A percentile compares a stretch with the other conserved stretches of the same genome.
Evolutionary conservation across 2,113 vertebrate genomes (phyloP).

Genomic region (Nematolebias whitei): DNA sequence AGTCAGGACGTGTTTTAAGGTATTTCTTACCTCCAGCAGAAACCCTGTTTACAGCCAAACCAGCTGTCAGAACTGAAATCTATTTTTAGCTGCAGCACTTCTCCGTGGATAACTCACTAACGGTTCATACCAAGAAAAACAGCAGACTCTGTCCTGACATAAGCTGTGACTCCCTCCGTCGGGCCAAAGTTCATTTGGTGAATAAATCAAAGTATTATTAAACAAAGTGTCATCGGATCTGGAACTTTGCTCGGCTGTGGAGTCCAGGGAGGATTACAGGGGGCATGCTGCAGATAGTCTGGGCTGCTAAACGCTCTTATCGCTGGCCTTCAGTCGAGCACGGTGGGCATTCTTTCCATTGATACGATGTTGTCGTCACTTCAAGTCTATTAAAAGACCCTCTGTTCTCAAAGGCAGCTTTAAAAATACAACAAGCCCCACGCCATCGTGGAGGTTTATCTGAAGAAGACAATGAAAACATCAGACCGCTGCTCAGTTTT

Average conservation of each 20-base stretch:
- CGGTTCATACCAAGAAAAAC: neutral
- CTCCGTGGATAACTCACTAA: neutral
- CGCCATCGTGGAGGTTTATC: neutral
- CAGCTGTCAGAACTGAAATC: neutral
- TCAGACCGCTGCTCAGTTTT: neutral
- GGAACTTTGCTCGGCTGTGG: neutral
- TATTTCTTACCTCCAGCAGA: neutral
- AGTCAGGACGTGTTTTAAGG: neutral
- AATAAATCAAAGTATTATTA: constrained; percentile 4
- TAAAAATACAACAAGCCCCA: neutral
- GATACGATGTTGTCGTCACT: constrained; percentile 30
- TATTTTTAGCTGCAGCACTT: neutral
- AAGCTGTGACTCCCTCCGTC: neutral
- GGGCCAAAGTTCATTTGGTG: neutral
- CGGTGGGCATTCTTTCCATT: constrained; percentile 48
- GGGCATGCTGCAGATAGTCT: neutral
- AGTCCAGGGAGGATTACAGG: constrained; percentile 22
- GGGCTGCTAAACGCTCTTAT: constrained; percentile 30
- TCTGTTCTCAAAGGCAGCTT: constrained; percentile 11
- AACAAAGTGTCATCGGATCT: constrained; percentile 1
- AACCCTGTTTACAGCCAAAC: neutral
- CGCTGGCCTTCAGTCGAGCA: constrained; percentile 21
- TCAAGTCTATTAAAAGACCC: constrained; percentile 34
- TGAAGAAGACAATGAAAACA: neutral
- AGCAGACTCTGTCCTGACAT: neutral